A percentile compares a stretch with the other conserved stretches of the same genome.
Evolutionary conservation across 1,140 invertebrate genomes (phyloP).

Genomic region (Bombus turneri): DNA sequence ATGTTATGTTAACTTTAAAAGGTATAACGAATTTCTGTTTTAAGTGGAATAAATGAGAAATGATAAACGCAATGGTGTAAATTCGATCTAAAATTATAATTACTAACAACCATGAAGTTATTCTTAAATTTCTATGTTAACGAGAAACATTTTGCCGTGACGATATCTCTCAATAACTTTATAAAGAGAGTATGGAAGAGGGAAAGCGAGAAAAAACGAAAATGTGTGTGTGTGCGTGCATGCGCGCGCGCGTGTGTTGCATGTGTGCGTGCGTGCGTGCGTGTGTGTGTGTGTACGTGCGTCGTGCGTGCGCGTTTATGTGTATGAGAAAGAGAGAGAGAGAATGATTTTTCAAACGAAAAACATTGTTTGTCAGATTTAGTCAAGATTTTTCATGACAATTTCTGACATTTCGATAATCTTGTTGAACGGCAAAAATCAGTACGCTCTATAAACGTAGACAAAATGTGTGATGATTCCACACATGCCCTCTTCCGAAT

Average conservation of each 20-base stretch:
- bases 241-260: too few relatives aligned
- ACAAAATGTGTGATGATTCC: slow-evolving; percentile 66
- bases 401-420: slow-evolving; percentile 63
- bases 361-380: slow-evolving; percentile 37
- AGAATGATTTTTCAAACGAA: slow-evolving; percentile 51
- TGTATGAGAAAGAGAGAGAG: not conserved
- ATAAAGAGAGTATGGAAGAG: not conserved
- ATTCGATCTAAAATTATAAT: slow-evolving; percentile 24
- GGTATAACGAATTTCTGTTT: slow-evolving; percentile 57
- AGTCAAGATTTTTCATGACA: slow-evolving; percentile 65
- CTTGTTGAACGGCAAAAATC: slow-evolving; percentile 78
- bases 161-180: slow-evolving; percentile 42
- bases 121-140: slow-evolving; percentile 12
- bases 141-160: slow-evolving; percentile 38
- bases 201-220: too few relatives aligned
- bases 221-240: too few relatives aligned
- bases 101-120: slow-evolving; percentile 3
- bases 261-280: fast-evolving
- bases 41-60: slow-evolving; percentile 40
- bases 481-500: slow-evolving; percentile 72
- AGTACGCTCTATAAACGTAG: slow-evolving; percentile 71
- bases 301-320: not conserved
- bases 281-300: too few relatives aligned
- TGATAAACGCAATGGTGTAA: slow-evolving; percentile 31
- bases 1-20: slow-evolving; percentile 54